Evolutionary conservation across 1,140 invertebrate species (phyloP), one percentile per base, ranked within the genome.

Genomic region (Leptinotarsa defecta): DNA sequence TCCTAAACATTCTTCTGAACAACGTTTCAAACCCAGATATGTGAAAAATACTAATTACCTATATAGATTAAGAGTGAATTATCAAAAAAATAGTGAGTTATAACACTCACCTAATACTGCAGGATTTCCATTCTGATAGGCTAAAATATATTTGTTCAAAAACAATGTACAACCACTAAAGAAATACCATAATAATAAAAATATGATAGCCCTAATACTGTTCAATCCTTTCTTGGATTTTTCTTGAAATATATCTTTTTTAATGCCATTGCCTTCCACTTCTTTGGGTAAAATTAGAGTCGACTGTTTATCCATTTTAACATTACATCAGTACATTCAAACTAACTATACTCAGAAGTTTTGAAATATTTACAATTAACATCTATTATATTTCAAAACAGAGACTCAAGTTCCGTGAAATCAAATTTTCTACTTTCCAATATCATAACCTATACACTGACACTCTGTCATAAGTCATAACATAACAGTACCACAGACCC

Each of bases 111-210:
- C 93, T 85, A 95, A 86, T 65, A 95, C 86, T 64, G 91, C 92
- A 6, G 94, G 92, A 86, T 95, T 93, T n/a, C 92, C 93, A 82
- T 91, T 89, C 82, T 94, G 88, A 80, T 91, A 93, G 4, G 92
- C 90, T 43, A 95, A 85, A 82, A 95, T 94, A 81, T 95, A 95
- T 84, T 95, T 95, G 85, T 95, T 95, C 24, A 94, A 85, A 85
- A 95, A 95, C 57, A 95, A 86, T 6, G 94, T 95, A 82, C 90
- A 91, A 8, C 91, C 91, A 83, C 92, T 94, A 82, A 94, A 94
- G 77, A 94, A 88, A 80, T 94, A 94, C 93, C 93, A 94, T 48
- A 94, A 83, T 24, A 91, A 85, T 15, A 94, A 86, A 83, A 94
- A 94, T 74, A 90, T 83, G 27, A 94, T 84, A 2, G 92, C 93